Base-by-base conservation (phyloP, 30 jellyfish, hydroid and myxozoan genomes). In the Chrysaora quinquecirrha region DNA sequence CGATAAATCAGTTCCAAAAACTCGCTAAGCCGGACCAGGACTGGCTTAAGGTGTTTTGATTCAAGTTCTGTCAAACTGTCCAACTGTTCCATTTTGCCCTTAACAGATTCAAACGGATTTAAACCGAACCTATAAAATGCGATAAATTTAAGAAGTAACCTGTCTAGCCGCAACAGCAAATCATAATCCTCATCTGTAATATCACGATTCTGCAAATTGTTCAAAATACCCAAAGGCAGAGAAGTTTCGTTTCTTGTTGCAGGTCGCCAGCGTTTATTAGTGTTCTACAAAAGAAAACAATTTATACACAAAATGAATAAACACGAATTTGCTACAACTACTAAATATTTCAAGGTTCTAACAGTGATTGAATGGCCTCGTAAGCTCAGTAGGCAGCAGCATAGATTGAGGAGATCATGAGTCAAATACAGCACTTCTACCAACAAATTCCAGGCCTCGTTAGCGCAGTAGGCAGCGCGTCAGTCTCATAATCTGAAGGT, bases 251-350 rank as follows among this genome's bases (percentile, higher is more conserved):
- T 48, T 34, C 90, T 68, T 21, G 76, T 22, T 21, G 90, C 90
- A 25, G 76, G 83, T 28, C 90, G 34, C 90, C 90, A 80, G n/a
- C 90, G 34, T 48, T 80, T 83, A 28, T 80, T 80, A 2, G 90
- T 80, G 75, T 80, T 80, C 90, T 80, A 23, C 11, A 46, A 29
- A 43, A 16, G 9, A 46, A 38, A 34, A 30, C 34, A 34, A 47
- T 47, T 47, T 47, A 19, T 47, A 47, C 16, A 47, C 16, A 47
- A 19, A 47, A 9, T 11, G 16, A 11, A 47, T 47, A 9, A 47
- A 19, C 61, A 47, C 11, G 61, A 47, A 47, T 9, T 47, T 9
- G 9, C n/a, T n/a, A n/a, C n/a, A n/a, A n/a, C n/a, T n/a, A n/a
- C n/a, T n/a, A n/a, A n/a, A n/a, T n/a, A n/a, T n/a, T n/a, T n/a